Evolutionary conservation across 2,113 vertebrate genomes (phyloP).

Genomic region (Podarcis muralis): DNA sequence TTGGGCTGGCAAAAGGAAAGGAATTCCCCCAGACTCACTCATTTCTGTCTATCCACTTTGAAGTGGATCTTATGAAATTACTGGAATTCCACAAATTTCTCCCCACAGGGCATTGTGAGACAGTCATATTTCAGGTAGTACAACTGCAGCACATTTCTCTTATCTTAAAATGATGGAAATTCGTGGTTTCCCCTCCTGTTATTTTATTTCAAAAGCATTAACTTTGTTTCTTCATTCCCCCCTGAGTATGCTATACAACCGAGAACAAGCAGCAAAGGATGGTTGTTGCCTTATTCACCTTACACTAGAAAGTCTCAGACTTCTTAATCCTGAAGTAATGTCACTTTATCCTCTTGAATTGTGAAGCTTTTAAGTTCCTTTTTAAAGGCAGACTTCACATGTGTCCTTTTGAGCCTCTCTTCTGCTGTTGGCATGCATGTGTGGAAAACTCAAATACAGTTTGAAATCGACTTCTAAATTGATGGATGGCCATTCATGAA

Average conservation of each 20-base stretch:
- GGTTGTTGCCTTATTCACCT: background rate
- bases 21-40: no score
- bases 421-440: background rate
- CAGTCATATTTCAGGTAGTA: background rate
- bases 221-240: background rate
- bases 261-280: background rate
- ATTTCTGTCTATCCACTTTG: background rate
- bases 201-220: background rate
- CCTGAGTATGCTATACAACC: background rate
- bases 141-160: background rate
- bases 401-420: background rate
- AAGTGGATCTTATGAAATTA: background rate
- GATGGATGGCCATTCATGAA: background rate
- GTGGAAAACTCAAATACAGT: background rate
- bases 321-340: slow-evolving; percentile 18
- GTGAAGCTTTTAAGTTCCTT: background rate
- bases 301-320: background rate
- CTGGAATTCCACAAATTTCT: background rate
- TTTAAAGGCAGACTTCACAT: background rate
- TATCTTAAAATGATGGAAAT: background rate
- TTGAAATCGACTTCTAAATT: background rate
- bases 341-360: background rate
- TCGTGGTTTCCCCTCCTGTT: background rate
- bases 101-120: background rate
- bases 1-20: no score